phyloP scores from a whole-genome alignment of 1,140 invertebrate species.

The Papilio polyxenes region DNA sequence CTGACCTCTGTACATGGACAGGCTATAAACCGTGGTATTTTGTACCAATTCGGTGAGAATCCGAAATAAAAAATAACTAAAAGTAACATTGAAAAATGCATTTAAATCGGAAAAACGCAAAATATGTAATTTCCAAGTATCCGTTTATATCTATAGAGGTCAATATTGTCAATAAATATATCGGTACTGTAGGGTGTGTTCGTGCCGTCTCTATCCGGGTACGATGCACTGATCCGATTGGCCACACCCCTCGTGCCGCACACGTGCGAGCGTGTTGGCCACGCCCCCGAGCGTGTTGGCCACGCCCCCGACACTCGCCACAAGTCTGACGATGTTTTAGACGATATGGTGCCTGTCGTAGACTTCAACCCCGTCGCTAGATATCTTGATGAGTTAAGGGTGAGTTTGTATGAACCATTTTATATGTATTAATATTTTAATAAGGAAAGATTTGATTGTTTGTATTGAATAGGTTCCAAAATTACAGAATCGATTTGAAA shows the following conservation, averaged over 20 bases:
- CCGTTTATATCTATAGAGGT: neutral
- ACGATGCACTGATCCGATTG: conserved; percentile 89
- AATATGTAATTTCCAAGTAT: no score
- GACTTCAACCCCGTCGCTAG: conserved; percentile 88
- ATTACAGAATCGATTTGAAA: no score
- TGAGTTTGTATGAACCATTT: conserved; percentile 70
- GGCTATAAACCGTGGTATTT: no score
- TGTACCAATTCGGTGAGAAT: no score
- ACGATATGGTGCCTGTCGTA: conserved; percentile 85
- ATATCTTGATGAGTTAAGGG: conserved; percentile 88
- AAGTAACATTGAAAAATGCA: no score
- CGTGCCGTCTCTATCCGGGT: conserved; percentile 79
- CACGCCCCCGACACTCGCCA: conserved; percentile 44
- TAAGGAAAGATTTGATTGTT: no score
- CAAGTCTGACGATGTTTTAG: conserved; percentile 43
- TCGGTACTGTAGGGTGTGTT: conserved; percentile 52
- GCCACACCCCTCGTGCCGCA: no score
- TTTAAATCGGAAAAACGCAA: no score
- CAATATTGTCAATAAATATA: conserved; percentile 3
- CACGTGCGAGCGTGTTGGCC: conserved; percentile 73
- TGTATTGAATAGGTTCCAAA: no score
- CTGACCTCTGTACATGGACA: no score
- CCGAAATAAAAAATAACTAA: no score
- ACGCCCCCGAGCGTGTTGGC: conserved; percentile 73
- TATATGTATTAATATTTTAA: no score